Base-by-base conservation (phyloP, 2,797 vertebrate genomes). In the Distichodus sexfasciatus region DNA sequence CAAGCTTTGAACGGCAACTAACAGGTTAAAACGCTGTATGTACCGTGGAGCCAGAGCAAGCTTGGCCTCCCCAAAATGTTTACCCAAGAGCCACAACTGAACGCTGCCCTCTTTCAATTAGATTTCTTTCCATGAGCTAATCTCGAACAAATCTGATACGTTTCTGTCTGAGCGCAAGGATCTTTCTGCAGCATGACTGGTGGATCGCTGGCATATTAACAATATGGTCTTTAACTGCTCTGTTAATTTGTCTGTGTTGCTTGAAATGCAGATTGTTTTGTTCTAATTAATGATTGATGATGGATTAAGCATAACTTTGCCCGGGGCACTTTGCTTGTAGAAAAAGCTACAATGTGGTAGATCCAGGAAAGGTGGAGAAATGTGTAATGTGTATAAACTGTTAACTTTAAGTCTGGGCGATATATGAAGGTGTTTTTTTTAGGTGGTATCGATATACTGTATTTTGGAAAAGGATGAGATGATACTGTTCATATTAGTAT, bases 101-200 rank as follows among this genome's bases (percentile, higher is more conserved):
- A 48, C 47, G n/a, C 55, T 48, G 26, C 44, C 41, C 46, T 46
- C 24, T 24, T 68, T 64, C 59, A 63, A 44, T 40, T 23, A 24
- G 31, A 28, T 43, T 53, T 41, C 36, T 41, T 64, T 68, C 46
- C 63, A 64, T 77, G 50, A 74, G 40, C 64, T 68, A 59, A 74
- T 53, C 10, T 35, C 23, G 15, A 40, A 48, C 9, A 11, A 29
- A 46, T 55, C 36, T 55, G 53, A 55, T 55, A 47, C 5, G 36
- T 26, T 53, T 3, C 14, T 26, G 21, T 14, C 26, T 8, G 5
- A 36, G 29, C 21, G 29, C 14, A 29, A 23, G 48, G 50, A n/a
- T n/a, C n/a, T n/a, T n/a, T n/a, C 23, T 24, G 11, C 2, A 51
- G 7, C 17, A 19, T 19, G 6, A 33, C 11, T 14, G 38, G 7